Base-by-base conservation (phyloP, 2,797 vertebrate species). In the Chaetodon trifasciatus region DNA sequence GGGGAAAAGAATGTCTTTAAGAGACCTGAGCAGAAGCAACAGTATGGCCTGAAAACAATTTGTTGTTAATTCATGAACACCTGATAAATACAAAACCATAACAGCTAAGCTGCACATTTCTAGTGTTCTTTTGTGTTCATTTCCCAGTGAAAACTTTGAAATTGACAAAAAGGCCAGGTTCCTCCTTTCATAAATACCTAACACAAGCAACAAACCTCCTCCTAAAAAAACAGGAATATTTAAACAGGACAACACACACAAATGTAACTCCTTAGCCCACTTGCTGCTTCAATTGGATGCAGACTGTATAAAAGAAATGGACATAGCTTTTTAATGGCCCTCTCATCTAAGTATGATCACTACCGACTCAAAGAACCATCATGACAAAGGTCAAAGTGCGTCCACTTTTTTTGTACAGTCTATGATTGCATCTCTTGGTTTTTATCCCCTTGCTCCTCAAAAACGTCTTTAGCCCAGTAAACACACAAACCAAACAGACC, bases 401-500 rank as follows among this genome's bases (percentile, higher is more conserved):
- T 32, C 28, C 28, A 32, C 28, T 4, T 32, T 4, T 44, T 8
- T 44, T 44, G 13, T 44, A 44, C 42, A 44, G 8, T 13, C 42
- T 44, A 44, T 37, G 47, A 11, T 49, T 24, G 1, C 42, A 58
- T 16, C 23, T 10, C 21, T 74, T 35, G 49, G 23, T 64, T 71
- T 79, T 76, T 44, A 70, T 16, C 23, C 44, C 49, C 60, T 35
- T 66, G 61, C 71, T 77, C 57, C 16, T 49, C 71, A 83, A 79
- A 81, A 37, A 50, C 28, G 47, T 69, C 63, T 77, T 75, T 24
- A 74, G 66, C 35, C 23, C 28, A 60, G 64, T 28, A 68, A 49
- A 78, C 67, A 83, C 32, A 73, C 39, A 71, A 70, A 70, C 49
- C 57, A 69, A 66, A 73, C 66, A 76, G 24, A 78, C 37, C n/a